phyloP scores from a whole-genome alignment of 2,888 invertebrate species.

The Tanytarsus gracilentus region DNA sequence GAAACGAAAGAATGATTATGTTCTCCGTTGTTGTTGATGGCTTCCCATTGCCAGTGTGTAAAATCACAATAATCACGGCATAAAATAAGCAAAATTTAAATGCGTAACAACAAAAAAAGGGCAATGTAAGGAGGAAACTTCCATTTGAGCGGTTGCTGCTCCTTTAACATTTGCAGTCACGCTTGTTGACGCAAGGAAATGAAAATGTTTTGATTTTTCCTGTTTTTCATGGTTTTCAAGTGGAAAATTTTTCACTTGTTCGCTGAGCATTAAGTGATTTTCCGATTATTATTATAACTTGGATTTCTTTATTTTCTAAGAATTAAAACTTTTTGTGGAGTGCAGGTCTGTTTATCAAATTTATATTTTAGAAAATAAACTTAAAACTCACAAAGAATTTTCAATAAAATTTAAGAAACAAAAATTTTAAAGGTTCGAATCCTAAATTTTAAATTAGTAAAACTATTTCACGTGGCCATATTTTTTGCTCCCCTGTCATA shows the following conservation, averaged over 20 bases:
- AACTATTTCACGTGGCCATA: too few relatives aligned
- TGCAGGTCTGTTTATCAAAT: neutral
- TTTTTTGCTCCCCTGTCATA: too few relatives aligned
- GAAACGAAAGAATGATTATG: constrained; percentile 29
- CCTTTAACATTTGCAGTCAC: neutral
- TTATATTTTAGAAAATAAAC: neutral
- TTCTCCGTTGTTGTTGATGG: constrained; percentile 28
- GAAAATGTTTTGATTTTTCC: constrained; percentile 10
- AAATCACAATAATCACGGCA: constrained; percentile 28
- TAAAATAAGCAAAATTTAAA: constrained; percentile 28
- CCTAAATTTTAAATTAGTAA: too few relatives aligned
- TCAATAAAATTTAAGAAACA: too few relatives aligned
- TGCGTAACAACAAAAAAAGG: neutral
- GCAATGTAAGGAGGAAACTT: neutral
- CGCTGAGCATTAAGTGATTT: neutral
- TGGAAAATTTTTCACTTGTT: neutral
- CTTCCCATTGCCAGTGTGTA: constrained; percentile 7
- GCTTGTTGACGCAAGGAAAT: constrained; percentile 9
- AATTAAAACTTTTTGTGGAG: too few relatives aligned
- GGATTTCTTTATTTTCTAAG: too few relatives aligned
- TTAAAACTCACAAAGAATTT: too few relatives aligned
- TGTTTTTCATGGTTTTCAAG: constrained; percentile 11
- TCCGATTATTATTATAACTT: too few relatives aligned
- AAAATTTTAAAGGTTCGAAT: too few relatives aligned
- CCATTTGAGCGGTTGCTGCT: neutral